These are phyloP conservation scores for Myiozetetes cayanensis DNA, from an alignment of 2,113 vertebrate species.

Conservation along the genomic window DNA sequence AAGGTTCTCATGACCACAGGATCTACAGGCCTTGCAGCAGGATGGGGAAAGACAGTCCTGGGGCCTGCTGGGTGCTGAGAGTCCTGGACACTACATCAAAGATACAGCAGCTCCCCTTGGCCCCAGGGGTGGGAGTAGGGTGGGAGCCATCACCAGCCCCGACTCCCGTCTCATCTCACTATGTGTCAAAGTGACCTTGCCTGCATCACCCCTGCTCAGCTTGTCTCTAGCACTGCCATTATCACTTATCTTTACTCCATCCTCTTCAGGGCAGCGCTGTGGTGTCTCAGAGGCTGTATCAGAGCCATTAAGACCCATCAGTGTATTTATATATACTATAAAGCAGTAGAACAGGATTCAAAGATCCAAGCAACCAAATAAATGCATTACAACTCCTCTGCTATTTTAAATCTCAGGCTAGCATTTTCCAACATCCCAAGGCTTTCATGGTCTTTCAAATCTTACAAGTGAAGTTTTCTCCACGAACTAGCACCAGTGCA, in stretches of 20 bases:
- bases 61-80: background rate
- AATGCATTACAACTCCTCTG: background rate
- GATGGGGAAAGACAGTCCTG: fast-evolving
- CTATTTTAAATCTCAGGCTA: background rate
- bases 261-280: background rate
- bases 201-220: background rate
- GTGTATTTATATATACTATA: background rate
- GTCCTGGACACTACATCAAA: fast-evolving
- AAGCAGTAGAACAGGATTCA: background rate
- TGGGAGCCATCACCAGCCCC: fast-evolving
- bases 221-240: background rate
- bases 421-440: background rate
- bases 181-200: background rate
- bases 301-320: background rate
- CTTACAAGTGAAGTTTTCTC: background rate
- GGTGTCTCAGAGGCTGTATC: background rate
- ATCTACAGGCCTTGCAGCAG: background rate
- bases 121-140: background rate
- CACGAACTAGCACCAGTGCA: background rate
- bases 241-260: background rate
- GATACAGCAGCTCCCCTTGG: background rate
- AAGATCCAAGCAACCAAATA: background rate
- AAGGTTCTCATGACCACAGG: background rate
- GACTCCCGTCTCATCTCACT: fast-evolving
- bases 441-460: background rate